These are phyloP conservation scores for Harpagifer antarcticus DNA, from an alignment of 2,797 vertebrate species.

Conservation along the genomic window DNA sequence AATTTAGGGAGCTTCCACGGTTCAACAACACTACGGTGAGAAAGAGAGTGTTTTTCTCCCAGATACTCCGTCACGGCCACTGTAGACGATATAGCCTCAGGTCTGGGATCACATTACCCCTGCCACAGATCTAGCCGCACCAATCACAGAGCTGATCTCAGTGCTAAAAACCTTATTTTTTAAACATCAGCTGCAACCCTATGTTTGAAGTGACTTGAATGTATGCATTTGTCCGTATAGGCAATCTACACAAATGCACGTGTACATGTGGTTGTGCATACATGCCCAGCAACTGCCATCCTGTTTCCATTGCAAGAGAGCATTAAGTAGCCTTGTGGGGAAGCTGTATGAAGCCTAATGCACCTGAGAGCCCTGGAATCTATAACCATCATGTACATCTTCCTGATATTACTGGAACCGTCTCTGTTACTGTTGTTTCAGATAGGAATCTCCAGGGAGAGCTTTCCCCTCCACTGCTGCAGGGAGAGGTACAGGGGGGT, in stretches of 20 bases:
- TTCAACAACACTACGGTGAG: slow-evolving; percentile 60
- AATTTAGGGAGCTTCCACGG: slow-evolving; percentile 74
- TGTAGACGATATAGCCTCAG: slow-evolving; percentile 49
- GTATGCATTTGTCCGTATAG: slow-evolving; percentile 26
- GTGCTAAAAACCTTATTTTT: slow-evolving; percentile 26
- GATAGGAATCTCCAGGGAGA: slow-evolving; percentile 82
- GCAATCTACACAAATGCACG: slow-evolving; percentile 51
- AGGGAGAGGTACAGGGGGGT: slow-evolving; percentile 41
- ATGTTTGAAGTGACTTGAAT: slow-evolving; percentile 25
- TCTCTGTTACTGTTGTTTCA: slow-evolving; percentile 80
- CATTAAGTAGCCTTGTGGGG: slow-evolving; percentile 81
- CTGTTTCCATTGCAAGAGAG: slow-evolving; percentile 68
- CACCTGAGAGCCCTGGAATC: slow-evolving; percentile 84
- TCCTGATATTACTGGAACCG: slow-evolving; percentile 82
- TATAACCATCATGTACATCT: slow-evolving; percentile 84
- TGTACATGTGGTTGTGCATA: slow-evolving; percentile 42
- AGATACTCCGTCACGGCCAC: slow-evolving; percentile 48
- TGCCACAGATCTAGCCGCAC: slow-evolving; percentile 35
- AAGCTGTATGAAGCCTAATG: slow-evolving; percentile 82
- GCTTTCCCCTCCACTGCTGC: slow-evolving; percentile 58
- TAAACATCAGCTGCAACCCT: slow-evolving; percentile 32
- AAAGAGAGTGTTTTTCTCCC: slow-evolving; percentile 51
- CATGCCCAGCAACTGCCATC: slow-evolving; percentile 38
- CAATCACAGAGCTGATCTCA: slow-evolving; percentile 24
- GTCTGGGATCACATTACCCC: slow-evolving; percentile 52